A percentile compares a stretch with the other conserved stretches of the same genome.
These are phyloP conservation scores for Thecophora atra DNA, from an alignment of 2,888 invertebrate genomes.

Conservation along the genomic window DNA sequence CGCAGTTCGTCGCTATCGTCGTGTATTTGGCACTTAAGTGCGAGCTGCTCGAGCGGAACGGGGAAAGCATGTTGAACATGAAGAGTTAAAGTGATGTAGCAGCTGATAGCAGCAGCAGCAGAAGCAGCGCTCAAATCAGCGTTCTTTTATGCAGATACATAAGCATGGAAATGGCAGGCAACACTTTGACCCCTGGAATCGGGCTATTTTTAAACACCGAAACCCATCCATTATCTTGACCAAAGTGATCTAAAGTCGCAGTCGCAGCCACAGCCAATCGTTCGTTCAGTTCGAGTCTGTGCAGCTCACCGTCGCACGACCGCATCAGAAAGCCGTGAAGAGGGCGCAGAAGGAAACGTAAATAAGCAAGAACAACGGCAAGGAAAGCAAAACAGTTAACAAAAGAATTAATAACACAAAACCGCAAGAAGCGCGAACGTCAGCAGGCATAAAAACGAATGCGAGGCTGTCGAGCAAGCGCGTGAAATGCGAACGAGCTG, in stretches of 20 bases:
- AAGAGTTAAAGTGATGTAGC: conserved; percentile 26
- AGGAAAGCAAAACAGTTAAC: conserved; percentile 35
- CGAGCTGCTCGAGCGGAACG: conserved; percentile 12
- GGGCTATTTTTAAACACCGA: conserved; percentile 35
- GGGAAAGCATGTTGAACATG: conserved; percentile 17
- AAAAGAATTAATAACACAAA: conserved; percentile 43
- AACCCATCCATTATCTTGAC: conserved; percentile 23
- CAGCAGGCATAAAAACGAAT: conserved; percentile 38
- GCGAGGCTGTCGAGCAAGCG: conserved; percentile 50
- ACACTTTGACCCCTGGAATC: conserved; percentile 48
- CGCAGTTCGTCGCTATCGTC: neutral
- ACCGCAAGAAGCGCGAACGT: conserved; percentile 36
- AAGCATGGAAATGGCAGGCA: conserved; percentile 53
- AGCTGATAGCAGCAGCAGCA: neutral
- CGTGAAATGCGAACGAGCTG: conserved; percentile 56
- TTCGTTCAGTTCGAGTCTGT: no score
- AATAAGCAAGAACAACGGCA: conserved; percentile 24
- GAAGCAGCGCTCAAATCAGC: neutral
- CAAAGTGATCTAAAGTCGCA: neutral
- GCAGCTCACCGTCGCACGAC: neutral
- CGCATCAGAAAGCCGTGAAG: neutral
- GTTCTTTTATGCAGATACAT: no score
- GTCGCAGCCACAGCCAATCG: neutral
- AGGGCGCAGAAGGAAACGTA: neutral
- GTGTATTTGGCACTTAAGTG: conserved; percentile 8